phyloP scores from a whole-genome alignment of 2,888 invertebrate species.

The Psylliodes chrysocephalus region DNA sequence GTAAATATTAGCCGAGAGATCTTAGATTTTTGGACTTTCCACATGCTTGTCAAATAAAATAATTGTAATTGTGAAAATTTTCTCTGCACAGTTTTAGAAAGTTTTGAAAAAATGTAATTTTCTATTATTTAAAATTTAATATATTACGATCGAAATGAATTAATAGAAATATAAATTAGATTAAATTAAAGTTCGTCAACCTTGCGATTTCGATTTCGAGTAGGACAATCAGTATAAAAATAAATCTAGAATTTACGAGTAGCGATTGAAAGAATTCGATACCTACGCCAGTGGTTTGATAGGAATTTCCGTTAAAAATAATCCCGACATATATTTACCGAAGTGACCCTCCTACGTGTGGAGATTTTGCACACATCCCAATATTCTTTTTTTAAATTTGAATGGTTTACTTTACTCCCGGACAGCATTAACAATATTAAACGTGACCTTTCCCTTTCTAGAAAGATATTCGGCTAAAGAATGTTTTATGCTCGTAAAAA shows the following conservation, averaged over 20 bases:
- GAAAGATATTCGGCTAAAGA: neutral
- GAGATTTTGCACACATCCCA: slow-evolving; percentile 23
- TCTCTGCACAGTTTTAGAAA: no score
- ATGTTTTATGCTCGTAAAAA: neutral
- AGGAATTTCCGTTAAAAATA: slow-evolving; percentile 35
- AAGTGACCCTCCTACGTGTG: slow-evolving; percentile 25
- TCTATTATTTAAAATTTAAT: no score
- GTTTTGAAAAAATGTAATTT: no score
- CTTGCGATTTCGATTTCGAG: no score
- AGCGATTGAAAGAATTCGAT: neutral
- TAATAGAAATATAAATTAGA: no score
- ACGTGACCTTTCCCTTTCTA: neutral
- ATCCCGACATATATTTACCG: slow-evolving; percentile 26
- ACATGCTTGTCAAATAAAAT: no score
- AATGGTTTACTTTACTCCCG: neutral
- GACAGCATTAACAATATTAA: neutral
- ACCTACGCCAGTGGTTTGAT: slow-evolving; percentile 18
- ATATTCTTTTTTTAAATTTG: slow-evolving; percentile 10
- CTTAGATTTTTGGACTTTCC: no score
- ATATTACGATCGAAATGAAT: no score
- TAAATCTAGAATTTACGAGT: neutral
- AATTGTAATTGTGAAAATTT: no score
- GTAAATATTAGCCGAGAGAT: no score
- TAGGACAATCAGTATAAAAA: neutral
- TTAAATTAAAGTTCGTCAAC: no score